These are phyloP conservation scores for Linyphia triangularis DNA, from an alignment of 2,888 invertebrate species.

Conservation along the genomic window DNA sequence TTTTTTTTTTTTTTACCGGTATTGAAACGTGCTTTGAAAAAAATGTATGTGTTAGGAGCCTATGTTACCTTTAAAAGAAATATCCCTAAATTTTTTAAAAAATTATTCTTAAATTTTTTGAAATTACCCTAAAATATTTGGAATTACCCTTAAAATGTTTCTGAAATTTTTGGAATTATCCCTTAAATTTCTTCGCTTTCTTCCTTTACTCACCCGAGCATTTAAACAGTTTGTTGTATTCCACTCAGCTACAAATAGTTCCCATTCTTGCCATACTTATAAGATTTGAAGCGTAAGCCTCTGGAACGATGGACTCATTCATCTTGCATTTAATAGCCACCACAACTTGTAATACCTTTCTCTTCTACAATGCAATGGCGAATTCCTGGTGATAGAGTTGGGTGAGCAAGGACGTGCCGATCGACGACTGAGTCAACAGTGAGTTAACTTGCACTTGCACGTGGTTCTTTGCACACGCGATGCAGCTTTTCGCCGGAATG, in stretches of 20 bases:
- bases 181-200: not conserved
- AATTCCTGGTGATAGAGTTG: not conserved
- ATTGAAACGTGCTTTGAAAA: too few relatives aligned
- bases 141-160: too few relatives aligned
- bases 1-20: too few relatives aligned
- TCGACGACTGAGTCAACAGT: conserved; percentile 31
- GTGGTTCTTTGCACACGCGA: conserved; percentile 37
- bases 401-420: not conserved
- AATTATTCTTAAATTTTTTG: too few relatives aligned
- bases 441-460: not conserved
- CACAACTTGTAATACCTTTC: not conserved
- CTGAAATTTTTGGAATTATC: too few relatives aligned
- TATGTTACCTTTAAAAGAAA: too few relatives aligned
- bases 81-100: too few relatives aligned
- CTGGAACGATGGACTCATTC: conserved; percentile 21
- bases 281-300: not conserved
- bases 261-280: conserved; percentile 25
- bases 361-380: not conserved
- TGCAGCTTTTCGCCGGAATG: not conserved
- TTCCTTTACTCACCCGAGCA: conserved; percentile 24
- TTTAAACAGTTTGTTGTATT: conserved; percentile 15
- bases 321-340: not conserved
- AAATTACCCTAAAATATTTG: too few relatives aligned
- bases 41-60: too few relatives aligned
- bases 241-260: not conserved